A percentile compares a stretch with the other conserved stretches of the same genome.
These are phyloP conservation scores for Corythaixoides concolor DNA, from an alignment of 2,113 vertebrate species.

Conservation along the genomic window DNA sequence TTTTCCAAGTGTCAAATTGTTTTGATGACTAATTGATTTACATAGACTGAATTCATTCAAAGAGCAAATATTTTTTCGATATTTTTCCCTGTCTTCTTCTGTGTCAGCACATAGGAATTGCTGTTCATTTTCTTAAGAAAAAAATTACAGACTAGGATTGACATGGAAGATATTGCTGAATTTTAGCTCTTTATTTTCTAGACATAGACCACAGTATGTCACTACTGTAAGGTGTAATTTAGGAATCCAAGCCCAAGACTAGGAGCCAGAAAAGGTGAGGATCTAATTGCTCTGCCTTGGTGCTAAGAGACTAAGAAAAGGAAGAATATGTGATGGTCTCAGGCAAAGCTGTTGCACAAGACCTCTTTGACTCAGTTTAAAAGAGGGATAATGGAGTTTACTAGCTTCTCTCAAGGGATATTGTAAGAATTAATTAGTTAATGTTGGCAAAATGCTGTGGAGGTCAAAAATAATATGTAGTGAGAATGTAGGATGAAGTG, in stretches of 20 bases:
- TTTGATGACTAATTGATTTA: slow-evolving; percentile 78
- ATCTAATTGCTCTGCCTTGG: slow-evolving; percentile 18
- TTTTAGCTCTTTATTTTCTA: not conserved
- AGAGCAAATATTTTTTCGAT: slow-evolving; percentile 23
- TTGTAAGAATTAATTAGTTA: slow-evolving; percentile 4
- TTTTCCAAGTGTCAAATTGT: slow-evolving; percentile 75
- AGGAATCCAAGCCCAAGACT: not conserved
- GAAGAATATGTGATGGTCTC: not conserved
- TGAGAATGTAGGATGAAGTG: not conserved
- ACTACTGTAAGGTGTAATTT: not conserved
- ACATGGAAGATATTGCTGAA: not conserved
- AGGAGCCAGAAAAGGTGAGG: not conserved
- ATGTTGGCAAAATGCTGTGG: not conserved
- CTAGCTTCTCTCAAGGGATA: not conserved
- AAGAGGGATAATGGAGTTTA: not conserved
- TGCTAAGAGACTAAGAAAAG: not conserved
- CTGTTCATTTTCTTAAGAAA: not conserved
- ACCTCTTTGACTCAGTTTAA: not conserved
- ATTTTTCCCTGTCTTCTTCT: not conserved
- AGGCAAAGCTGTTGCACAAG: not conserved
- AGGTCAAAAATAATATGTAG: not conserved
- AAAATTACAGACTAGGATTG: not conserved
- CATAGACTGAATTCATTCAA: slow-evolving; percentile 58
- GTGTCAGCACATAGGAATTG: not conserved
- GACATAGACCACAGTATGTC: not conserved